Evolutionary conservation across 1,140 invertebrate species (phyloP).

Genomic region (Hypothenemus hampei): DNA sequence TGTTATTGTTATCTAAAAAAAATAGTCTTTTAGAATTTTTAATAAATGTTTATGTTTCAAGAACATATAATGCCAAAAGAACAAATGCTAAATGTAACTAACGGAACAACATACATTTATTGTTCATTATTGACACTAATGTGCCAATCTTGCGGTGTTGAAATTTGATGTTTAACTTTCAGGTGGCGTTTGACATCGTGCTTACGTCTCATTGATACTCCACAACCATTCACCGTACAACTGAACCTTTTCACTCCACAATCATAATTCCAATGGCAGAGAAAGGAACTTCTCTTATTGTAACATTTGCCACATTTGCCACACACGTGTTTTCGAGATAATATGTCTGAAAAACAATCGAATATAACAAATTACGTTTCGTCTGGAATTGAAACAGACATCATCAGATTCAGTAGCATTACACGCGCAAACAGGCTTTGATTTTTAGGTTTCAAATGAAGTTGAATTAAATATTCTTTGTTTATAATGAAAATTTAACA

Average conservation of each 20-base stretch:
- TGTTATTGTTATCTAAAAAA: not conserved
- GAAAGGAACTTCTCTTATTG: conserved; percentile 20
- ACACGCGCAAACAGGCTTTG: too few relatives aligned
- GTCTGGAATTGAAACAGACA: too few relatives aligned
- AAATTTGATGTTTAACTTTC: conserved; percentile 3
- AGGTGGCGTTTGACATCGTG: conserved; percentile 25
- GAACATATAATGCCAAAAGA: not conserved
- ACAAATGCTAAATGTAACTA: not conserved
- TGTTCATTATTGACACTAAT: not conserved
- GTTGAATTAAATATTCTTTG: too few relatives aligned
- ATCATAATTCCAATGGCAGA: conserved; percentile 25
- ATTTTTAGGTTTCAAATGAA: too few relatives aligned
- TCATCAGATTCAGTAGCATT: too few relatives aligned
- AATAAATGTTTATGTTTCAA: too few relatives aligned
- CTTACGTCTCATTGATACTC: conserved; percentile 12
- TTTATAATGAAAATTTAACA: too few relatives aligned
- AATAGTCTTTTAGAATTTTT: not conserved
- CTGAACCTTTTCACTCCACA: conserved; percentile 23
- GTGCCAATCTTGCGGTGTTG: conserved; percentile 1
- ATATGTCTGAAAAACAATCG: too few relatives aligned
- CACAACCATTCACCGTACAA: conserved; percentile 20
- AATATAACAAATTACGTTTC: too few relatives aligned
- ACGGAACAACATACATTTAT: not conserved
- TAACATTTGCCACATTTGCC: conserved; percentile 21
- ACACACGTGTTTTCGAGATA: too few relatives aligned